phyloP scores from a whole-genome alignment of 2,888 invertebrate species.

The Cynaeus angustus region DNA sequence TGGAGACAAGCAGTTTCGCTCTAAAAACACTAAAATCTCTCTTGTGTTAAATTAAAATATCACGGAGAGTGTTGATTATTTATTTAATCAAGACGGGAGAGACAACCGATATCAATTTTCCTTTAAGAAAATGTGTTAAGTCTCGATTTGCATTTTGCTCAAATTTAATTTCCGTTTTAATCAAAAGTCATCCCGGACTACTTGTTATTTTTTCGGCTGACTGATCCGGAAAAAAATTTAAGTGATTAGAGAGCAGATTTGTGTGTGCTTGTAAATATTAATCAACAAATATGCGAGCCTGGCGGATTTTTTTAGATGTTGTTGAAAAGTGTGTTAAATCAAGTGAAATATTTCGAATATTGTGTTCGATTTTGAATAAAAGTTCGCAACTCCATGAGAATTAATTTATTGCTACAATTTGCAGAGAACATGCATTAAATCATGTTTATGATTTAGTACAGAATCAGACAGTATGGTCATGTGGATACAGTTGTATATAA shows the following conservation, averaged over 20 bases:
- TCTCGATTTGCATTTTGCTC: slow-evolving; percentile 7
- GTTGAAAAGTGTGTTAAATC: slow-evolving; percentile 22
- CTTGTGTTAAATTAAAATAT: too few relatives aligned
- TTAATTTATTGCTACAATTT: slow-evolving; percentile 50
- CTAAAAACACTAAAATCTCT: background rate
- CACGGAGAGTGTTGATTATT: background rate
- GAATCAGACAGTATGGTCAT: slow-evolving; percentile 48
- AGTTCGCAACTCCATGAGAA: slow-evolving; percentile 26
- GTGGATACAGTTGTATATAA: slow-evolving; percentile 51
- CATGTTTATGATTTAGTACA: slow-evolving; percentile 48
- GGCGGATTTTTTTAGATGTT: background rate
- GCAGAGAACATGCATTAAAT: slow-evolving; percentile 45
- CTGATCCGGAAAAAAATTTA: slow-evolving; percentile 21
- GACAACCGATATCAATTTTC: slow-evolving; percentile 15
- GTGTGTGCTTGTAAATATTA: slow-evolving; percentile 9
- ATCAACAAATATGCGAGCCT: background rate
- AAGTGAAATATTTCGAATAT: slow-evolving; percentile 24
- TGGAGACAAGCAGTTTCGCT: slow-evolving; percentile 1
- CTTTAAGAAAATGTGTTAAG: slow-evolving; percentile 10
- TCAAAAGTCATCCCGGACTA: slow-evolving; percentile 9
- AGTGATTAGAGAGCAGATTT: slow-evolving; percentile 21
- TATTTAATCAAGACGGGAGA: background rate
- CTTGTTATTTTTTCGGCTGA: slow-evolving; percentile 25
- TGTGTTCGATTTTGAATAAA: slow-evolving; percentile 32
- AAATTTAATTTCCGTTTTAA: slow-evolving; percentile 36